Evolutionary conservation across 2,113 vertebrate species (phyloP).

Genomic region (Podocnemis expansa): DNA sequence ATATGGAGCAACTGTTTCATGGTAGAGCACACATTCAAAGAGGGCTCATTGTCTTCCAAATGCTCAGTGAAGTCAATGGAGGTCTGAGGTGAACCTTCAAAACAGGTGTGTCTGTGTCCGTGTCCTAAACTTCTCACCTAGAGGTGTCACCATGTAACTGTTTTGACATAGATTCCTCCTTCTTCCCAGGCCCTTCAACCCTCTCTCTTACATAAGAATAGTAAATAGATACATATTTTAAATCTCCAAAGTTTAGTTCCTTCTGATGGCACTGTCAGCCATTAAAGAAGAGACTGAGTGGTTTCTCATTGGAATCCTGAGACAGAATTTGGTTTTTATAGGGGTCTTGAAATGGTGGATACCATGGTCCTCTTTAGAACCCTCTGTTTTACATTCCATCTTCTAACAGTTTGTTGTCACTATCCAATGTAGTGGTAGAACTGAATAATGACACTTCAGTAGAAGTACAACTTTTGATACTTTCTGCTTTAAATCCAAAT

Average conservation of each 20-base stretch:
- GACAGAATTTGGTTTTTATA: neutral
- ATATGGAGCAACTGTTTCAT: neutral
- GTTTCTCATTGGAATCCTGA: neutral
- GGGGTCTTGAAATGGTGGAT: neutral
- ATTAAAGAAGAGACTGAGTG: neutral
- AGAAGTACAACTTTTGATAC: neutral
- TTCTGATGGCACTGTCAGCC: neutral
- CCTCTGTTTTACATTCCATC: neutral
- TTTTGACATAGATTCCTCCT: neutral
- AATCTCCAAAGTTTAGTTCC: neutral
- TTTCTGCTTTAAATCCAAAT: neutral
- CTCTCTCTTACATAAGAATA: neutral
- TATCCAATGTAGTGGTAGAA: neutral
- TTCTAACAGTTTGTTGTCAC: neutral
- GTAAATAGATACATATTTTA: neutral
- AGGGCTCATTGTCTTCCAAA: neutral
- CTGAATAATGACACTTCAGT: neutral
- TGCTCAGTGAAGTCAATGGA: neutral
- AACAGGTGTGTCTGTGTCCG: too few relatives aligned
- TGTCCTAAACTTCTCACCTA: accelerated
- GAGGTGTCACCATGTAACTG: neutral
- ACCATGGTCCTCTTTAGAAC: neutral
- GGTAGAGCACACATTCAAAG: neutral
- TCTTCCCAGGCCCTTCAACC: neutral
- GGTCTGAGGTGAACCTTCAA: too few relatives aligned